Conservation (phyloP, 2,797 vertebrate species). For the Crocidura indochinensis region DNA sequence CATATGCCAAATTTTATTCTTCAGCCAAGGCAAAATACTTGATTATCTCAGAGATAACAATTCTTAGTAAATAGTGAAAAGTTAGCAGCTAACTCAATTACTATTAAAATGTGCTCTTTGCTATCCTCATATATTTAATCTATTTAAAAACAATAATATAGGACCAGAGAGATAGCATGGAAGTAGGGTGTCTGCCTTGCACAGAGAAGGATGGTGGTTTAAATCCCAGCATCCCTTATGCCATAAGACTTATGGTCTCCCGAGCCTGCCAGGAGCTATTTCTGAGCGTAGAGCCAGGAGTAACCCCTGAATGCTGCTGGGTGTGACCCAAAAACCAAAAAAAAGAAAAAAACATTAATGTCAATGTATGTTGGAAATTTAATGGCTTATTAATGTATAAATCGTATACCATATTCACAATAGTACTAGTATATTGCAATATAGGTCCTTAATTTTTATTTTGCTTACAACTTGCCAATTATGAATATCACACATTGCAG, state of each 20-base stretch:
- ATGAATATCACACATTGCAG: background rate
- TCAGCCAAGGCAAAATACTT: no score
- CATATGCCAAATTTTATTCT: no score
- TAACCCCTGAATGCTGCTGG: no score
- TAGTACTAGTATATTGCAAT: background rate
- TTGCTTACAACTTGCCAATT: background rate
- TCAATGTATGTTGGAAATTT: background rate
- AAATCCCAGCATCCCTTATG: no score
- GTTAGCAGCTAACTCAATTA: background rate
- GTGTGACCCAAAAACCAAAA: background rate
- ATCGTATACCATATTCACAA: background rate
- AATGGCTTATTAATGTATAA: background rate
- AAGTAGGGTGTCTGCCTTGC: no score
- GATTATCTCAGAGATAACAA: no score
- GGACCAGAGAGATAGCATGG: no score
- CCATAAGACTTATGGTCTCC: no score
- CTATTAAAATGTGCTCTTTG: background rate
- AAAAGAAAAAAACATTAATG: background rate
- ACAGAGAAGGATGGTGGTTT: no score
- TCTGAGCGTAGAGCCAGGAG: no score
- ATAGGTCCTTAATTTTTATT: background rate
- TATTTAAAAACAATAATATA: no score
- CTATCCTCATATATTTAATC: background rate
- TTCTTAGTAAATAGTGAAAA: background rate
- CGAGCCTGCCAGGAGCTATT: no score